Percentiles rank a stretch among this genome's conserved stretches.
phyloP scores from a whole-genome alignment of 2,797 vertebrate species.

The Mus spretus region DNA sequence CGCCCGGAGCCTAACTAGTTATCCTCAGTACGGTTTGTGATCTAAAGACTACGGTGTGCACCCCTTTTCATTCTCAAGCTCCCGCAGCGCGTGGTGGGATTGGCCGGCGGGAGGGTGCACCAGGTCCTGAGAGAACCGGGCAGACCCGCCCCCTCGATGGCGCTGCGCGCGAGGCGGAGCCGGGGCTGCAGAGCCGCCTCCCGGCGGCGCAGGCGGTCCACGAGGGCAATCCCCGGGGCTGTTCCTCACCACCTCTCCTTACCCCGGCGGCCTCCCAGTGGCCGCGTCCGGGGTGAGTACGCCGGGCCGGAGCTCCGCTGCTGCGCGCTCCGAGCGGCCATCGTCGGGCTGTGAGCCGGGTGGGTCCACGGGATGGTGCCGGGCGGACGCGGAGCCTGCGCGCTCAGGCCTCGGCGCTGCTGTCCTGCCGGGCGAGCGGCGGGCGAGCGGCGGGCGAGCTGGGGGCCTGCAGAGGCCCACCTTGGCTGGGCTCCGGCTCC shows the following conservation, averaged over 20 bases:
- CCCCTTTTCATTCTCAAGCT: accelerated
- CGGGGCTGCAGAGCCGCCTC: not conserved
- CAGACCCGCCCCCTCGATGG: not conserved
- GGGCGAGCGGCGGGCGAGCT: not conserved
- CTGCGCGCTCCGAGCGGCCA: not conserved
- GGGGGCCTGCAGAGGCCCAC: slow-evolving; percentile 42
- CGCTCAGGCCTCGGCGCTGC: not conserved
- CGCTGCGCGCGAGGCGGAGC: slow-evolving; percentile 63
- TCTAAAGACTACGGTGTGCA: accelerated
- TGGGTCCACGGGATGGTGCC: not conserved
- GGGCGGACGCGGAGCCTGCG: not conserved
- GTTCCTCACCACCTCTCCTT: accelerated
- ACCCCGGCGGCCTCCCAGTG: accelerated
- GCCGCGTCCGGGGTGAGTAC: slow-evolving; percentile 48
- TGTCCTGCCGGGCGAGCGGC: not conserved
- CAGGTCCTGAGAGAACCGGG: not conserved
- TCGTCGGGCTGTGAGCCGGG: not conserved
- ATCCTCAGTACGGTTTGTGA: not conserved
- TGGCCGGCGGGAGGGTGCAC: accelerated
- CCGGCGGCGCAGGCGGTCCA: not conserved
- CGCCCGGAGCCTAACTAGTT: not conserved
- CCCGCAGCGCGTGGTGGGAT: too few relatives aligned
- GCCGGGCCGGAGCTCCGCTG: not conserved
- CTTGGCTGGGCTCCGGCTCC: not conserved
- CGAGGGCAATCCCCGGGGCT: not conserved